A percentile compares a stretch with the other conserved stretches of the same genome.
Evolutionary conservation across 2,797 vertebrate genomes (phyloP).

Genomic region (Cygnus olor): DNA sequence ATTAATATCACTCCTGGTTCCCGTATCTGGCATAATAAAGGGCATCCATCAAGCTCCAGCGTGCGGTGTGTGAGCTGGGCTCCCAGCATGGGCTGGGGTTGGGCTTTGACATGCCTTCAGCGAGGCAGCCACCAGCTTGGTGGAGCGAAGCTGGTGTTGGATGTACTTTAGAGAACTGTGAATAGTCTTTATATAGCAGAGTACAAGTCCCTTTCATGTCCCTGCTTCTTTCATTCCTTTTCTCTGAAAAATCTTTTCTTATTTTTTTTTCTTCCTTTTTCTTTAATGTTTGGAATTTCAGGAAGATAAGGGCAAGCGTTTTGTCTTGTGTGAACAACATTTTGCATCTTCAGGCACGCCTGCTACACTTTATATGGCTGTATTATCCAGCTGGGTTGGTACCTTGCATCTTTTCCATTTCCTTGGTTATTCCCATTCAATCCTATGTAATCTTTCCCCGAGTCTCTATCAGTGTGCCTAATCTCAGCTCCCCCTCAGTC

Average conservation of each 20-base stretch:
- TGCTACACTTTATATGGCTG: neutral
- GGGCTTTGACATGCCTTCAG: neutral
- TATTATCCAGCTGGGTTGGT: neutral
- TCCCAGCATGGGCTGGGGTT: neutral
- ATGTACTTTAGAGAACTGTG: neutral
- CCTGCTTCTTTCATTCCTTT: neutral
- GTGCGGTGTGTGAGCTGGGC: neutral
- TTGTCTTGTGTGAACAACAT: rapidly evolving
- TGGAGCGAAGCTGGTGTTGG: neutral
- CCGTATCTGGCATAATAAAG: neutral
- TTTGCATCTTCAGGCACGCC: neutral
- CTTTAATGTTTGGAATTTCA: neutral
- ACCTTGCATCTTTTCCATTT: neutral
- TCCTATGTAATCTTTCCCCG: neutral
- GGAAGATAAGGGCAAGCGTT: neutral
- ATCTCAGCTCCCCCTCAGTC: neutral
- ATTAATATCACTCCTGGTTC: neutral
- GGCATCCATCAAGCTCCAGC: rapidly evolving
- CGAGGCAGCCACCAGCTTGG: neutral
- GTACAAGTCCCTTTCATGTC: neutral
- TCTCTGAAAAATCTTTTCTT: neutral
- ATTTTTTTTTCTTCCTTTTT: neutral
- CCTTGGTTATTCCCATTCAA: neutral
- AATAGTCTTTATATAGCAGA: neutral
- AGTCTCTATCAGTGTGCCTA: neutral